Evolutionary conservation across 2,113 vertebrate species (phyloP).

Genomic region (Erinaceus europaeus): DNA sequence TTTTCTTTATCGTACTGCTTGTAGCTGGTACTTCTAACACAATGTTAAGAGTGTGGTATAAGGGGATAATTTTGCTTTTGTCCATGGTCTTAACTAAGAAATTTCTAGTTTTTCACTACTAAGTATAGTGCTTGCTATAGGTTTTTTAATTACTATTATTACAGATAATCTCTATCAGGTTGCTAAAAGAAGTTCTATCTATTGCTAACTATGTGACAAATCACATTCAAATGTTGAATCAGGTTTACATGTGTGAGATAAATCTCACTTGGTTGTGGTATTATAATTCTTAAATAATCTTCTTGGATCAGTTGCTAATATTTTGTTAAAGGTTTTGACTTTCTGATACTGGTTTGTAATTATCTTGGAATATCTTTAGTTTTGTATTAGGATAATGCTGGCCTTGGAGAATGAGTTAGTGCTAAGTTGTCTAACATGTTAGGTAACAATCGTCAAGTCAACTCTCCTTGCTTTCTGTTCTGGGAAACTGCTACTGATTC

Average conservation of each 20-base stretch:
- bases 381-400: neutral
- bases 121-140: neutral
- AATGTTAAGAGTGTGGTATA: neutral
- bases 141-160: neutral
- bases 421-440: too few species aligned
- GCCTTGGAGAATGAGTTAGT: neutral
- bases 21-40: neutral
- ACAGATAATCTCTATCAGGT: neutral
- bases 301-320: neutral
- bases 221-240: neutral
- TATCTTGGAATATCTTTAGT: neutral
- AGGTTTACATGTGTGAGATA: neutral
- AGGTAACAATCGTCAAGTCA: too few species aligned
- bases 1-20: neutral
- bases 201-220: too few species aligned
- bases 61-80: neutral
- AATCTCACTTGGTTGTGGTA: neutral
- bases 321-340: constrained; percentile 2
- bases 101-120: neutral
- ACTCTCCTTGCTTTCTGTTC: too few species aligned
- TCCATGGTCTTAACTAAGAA: neutral
- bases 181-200: too few species aligned
- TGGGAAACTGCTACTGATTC: too few species aligned
- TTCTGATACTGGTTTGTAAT: neutral
- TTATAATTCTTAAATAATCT: neutral